Evolutionary conservation across 2,797 vertebrate species (phyloP).

Genomic region (Betta splendens): DNA sequence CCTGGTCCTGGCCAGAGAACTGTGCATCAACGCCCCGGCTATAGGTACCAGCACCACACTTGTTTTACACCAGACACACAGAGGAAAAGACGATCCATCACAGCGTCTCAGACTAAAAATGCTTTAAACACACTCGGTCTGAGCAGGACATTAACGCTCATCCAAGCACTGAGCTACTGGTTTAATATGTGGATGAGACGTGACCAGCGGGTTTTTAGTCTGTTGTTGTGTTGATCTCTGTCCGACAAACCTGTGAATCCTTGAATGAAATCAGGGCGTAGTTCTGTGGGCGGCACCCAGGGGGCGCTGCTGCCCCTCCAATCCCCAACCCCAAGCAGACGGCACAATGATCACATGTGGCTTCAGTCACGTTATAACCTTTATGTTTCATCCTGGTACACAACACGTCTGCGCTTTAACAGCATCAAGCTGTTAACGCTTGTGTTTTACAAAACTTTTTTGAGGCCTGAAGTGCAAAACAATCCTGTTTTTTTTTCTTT

Average conservation of each 20-base stretch:
- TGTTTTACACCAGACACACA: no score
- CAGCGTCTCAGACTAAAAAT: no score
- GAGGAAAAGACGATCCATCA: no score
- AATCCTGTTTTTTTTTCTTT: constrained; percentile 22
- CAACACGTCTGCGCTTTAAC: constrained; percentile 77
- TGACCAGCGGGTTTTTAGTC: no score
- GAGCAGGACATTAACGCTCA: no score
- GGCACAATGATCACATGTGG: constrained; percentile 44
- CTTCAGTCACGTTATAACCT: constrained; percentile 65
- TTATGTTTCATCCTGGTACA: constrained; percentile 75
- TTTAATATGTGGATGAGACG: no score
- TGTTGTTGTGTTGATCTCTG: no score
- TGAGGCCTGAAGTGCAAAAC: constrained; percentile 79
- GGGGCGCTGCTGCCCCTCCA: constrained; percentile 62
- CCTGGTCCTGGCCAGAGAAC: constrained; percentile 90
- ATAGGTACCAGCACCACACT: constrained; percentile 93
- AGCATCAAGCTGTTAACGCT: constrained; percentile 78
- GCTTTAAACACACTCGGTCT: no score
- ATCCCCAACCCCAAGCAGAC: constrained; percentile 21
- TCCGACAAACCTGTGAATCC: no score
- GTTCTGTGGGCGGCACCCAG: constrained; percentile 48
- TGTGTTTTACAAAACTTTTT: constrained; percentile 85
- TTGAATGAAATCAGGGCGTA: constrained; percentile 33
- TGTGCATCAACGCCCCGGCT: constrained; percentile 97
- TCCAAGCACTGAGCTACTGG: no score